Conservation (phyloP, 2,888 invertebrate genomes). For the Xestobium rufovillosum region DNA sequence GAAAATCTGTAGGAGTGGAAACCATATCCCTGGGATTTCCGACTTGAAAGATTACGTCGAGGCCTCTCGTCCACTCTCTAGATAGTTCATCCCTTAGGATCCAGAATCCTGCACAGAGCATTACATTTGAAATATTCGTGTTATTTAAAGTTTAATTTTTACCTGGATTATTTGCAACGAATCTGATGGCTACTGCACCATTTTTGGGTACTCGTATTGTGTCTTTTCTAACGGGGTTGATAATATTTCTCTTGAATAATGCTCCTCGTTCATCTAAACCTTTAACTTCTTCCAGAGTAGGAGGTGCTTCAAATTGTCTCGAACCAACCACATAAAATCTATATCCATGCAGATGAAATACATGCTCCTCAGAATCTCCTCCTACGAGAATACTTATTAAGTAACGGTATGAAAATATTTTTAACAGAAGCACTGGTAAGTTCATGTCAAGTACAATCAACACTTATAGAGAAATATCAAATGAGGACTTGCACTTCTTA, state of each 20-base stretch:
- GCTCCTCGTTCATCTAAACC: conserved; percentile 51
- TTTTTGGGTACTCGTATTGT: conserved; percentile 65
- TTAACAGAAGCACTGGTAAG: no score
- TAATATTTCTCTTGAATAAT: conserved; percentile 52
- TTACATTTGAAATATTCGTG: background rate
- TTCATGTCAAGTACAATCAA: no score
- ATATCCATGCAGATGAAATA: conserved; percentile 71
- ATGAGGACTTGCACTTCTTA: no score
- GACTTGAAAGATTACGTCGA: conserved; percentile 67
- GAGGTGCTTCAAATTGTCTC: conserved; percentile 46
- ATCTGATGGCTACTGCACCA: conserved; percentile 62
- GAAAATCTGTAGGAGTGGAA: conserved; percentile 62
- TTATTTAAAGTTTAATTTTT: conserved; percentile 21
- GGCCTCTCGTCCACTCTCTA: conserved; percentile 65
- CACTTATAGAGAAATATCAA: no score
- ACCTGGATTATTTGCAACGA: conserved; percentile 70
- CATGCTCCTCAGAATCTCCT: conserved; percentile 56
- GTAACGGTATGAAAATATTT: no score
- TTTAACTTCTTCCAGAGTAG: conserved; percentile 48
- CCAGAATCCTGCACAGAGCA: conserved; percentile 59
- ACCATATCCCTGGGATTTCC: conserved; percentile 60
- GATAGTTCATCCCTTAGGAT: conserved; percentile 70
- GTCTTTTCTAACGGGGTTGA: conserved; percentile 60
- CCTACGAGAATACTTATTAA: conserved; percentile 45
- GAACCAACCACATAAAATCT: conserved; percentile 61